Percentiles rank a stretch among this genome's conserved stretches.
Conservation (phyloP, 2,113 vertebrate genomes). For the Bambusicola thoracicus region DNA sequence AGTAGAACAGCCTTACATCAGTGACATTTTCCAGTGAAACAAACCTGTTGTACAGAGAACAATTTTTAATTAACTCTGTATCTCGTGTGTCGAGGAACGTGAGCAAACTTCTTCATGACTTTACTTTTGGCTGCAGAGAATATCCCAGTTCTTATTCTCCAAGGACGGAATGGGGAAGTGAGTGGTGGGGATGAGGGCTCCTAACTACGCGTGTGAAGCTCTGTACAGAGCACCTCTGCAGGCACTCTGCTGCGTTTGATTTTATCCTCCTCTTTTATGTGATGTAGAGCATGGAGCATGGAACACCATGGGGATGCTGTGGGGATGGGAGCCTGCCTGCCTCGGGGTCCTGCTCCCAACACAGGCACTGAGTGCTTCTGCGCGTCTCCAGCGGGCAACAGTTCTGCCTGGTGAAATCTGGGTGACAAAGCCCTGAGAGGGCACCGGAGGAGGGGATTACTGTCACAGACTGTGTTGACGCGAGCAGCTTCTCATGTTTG, state of each 20-base stretch:
- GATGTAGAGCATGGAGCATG: background rate
- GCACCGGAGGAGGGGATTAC: background rate
- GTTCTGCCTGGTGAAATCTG: background rate
- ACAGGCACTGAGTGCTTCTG: background rate
- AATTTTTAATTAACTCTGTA: conserved; percentile 81
- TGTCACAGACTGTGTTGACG: background rate
- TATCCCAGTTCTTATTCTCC: conserved; percentile 75
- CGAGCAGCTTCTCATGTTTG: background rate
- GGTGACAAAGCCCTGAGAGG: background rate
- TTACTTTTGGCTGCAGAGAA: conserved; percentile 67
- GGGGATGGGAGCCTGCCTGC: background rate
- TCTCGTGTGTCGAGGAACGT: conserved; percentile 77
- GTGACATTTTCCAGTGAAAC: conserved; percentile 75
- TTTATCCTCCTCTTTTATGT: conserved; percentile 27
- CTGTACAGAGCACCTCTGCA: conserved; percentile 60
- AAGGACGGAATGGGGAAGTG: conserved; percentile 77
- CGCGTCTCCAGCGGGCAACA: background rate
- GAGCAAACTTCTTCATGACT: conserved; percentile 79
- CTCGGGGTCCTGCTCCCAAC: fast-evolving
- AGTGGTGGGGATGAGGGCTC: conserved; percentile 68
- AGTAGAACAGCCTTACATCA: conserved; percentile 72
- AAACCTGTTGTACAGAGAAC: conserved; percentile 75
- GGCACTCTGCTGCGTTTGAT: conserved; percentile 46
- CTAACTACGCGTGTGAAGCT: conserved; percentile 74
- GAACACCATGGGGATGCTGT: background rate